These are phyloP conservation scores for Drosophila incognita DNA, from an alignment of 2,888 invertebrate genomes.

Conservation along the genomic window DNA sequence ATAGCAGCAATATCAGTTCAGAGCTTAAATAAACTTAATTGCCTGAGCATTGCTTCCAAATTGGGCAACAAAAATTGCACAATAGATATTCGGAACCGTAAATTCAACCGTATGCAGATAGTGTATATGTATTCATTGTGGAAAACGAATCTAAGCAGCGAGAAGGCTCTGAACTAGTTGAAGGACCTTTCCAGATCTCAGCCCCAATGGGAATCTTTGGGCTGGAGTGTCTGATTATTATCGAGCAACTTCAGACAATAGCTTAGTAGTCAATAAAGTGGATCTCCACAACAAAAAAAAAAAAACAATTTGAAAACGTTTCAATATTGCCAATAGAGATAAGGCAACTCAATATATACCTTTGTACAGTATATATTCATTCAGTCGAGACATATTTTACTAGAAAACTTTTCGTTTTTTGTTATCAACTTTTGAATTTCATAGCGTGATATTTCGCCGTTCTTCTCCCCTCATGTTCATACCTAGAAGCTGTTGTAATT, in stretches of 20 bases:
- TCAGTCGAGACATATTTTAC: background rate
- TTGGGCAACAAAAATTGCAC: background rate
- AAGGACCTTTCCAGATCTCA: background rate
- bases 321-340: background rate
- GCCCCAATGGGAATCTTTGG: background rate
- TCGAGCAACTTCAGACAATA: background rate
- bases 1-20: background rate
- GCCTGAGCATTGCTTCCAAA: background rate
- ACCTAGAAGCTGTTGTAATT: background rate
- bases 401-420: background rate
- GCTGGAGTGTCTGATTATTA: background rate
- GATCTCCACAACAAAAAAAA: background rate
- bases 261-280: background rate
- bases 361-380: background rate
- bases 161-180: background rate
- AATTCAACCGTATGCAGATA: background rate
- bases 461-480: background rate
- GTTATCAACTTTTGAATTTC: background rate
- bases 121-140: background rate
- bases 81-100: background rate
- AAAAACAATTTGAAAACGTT: background rate
- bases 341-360: background rate
- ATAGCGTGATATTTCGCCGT: background rate
- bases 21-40: background rate
- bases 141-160: background rate